Percentiles rank a stretch among this genome's conserved stretches.
phyloP scores from a whole-genome alignment of 1,140 invertebrate species.

The Acromyrmex echinatior region DNA sequence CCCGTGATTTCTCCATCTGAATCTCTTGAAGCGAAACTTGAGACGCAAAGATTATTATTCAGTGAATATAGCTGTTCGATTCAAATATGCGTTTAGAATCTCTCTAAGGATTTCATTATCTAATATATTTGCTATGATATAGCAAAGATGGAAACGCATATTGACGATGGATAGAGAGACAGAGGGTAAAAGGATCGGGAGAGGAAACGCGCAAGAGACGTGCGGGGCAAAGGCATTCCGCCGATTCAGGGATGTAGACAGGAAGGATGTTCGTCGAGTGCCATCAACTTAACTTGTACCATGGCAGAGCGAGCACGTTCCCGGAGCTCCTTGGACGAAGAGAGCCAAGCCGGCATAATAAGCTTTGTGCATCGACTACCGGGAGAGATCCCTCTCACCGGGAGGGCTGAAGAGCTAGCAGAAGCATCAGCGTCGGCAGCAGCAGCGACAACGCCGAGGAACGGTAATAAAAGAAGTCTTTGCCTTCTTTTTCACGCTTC shows the following conservation, averaged over 20 bases:
- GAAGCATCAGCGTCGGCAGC: conserved; percentile 65
- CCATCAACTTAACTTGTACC: conserved; percentile 79
- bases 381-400: conserved; percentile 70
- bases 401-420: conserved; percentile 67
- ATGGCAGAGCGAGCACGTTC: conserved; percentile 73
- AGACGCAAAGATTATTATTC: neutral
- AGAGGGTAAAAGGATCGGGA: neutral
- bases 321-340: conserved; percentile 70
- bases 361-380: conserved; percentile 79
- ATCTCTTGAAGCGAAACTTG: neutral
- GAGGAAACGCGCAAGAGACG: conserved; percentile 42
- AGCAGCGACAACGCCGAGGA: conserved; percentile 68
- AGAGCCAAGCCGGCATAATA: conserved; percentile 80
- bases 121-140: conserved; percentile 15
- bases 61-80: neutral
- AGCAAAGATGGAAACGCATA: neutral
- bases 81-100: neutral
- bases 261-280: conserved; percentile 80
- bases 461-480: conserved; percentile 60
- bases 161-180: conserved; percentile 3
- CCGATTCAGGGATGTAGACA: conserved; percentile 75
- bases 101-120: neutral
- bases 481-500: conserved; percentile 41
- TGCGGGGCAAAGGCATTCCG: conserved; percentile 43
- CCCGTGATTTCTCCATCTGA: neutral